Evolutionary conservation across 2,797 vertebrate species (phyloP), one percentile per base, ranked within the genome.

Genomic region (Pseudotriccus pelzelni): DNA sequence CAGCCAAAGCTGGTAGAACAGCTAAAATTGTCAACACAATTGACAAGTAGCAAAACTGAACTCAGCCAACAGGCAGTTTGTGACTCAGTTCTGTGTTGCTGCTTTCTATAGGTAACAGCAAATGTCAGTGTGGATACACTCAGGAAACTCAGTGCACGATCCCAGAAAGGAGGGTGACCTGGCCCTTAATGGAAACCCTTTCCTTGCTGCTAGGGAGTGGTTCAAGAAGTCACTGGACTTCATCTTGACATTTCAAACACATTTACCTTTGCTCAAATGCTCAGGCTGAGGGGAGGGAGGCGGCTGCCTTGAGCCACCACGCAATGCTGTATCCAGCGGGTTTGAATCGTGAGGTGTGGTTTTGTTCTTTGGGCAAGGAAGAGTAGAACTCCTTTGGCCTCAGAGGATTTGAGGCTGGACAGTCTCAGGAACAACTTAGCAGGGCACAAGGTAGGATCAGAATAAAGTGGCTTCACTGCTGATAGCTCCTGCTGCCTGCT

Each of bases 241-340:
- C 56, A 80, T 32, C 70, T 85, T 87, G 94, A 37, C 68, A 74
- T 97, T 97, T 95, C 68, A 83, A 50, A 92, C 32, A n/a, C 73
- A 10, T 82, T 83, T 73, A 46, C 67, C n/a, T 89, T 49, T 66
- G 56, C 59, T 89, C 27, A 78, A 4, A 89, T 2, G 14, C 64
- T 43, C 5, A 3, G 68, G 34, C 28, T 4, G 1, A 25, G 7
- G 27, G 55, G 20, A 37, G 37, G 34, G 39, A 37, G 28, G n/a
- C 2, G 2, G 32, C 59, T 73, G 68, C 41, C 64, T 16, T 2
- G 23, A 79, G 34, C 30, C 59, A 15, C 32, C 7, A 5, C 36
- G 5, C 19, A 30, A 7, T 11, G 43, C 43, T 0, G 1, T 55
- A 43, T 24, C 53, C 63, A 49, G 1, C 25, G 8, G 1, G 1